A percentile compares a stretch with the other conserved stretches of the same genome.
These are phyloP conservation scores for Gallinago solitaria DNA, from an alignment of 2,797 vertebrate species.

Conservation along the genomic window DNA sequence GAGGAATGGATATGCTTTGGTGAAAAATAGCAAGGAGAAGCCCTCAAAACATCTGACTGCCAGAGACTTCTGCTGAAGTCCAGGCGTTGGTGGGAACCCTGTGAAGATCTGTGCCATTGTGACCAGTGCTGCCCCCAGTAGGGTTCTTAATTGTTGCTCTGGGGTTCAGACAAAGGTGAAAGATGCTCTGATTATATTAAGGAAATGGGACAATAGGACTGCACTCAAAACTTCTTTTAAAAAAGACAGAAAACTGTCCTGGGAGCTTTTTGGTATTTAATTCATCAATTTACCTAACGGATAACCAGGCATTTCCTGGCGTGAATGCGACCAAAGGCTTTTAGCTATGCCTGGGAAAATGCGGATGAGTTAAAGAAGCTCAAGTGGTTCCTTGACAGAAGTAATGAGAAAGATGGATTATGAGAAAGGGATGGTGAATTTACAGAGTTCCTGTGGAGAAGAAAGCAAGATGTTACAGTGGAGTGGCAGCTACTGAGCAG, in stretches of 20 bases:
- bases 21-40: background rate
- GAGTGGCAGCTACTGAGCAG: constrained; percentile 1
- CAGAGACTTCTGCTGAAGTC: background rate
- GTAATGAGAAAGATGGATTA: background rate
- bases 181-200: background rate
- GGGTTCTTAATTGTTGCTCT: background rate
- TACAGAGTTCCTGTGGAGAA: background rate
- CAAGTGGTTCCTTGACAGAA: background rate
- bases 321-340: background rate
- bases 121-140: background rate
- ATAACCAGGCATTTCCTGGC: constrained; percentile 44
- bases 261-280: background rate
- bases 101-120: background rate
- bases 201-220: background rate
- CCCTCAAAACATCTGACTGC: background rate
- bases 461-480: background rate
- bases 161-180: background rate
- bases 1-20: background rate
- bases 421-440: background rate
- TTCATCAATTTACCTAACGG: background rate
- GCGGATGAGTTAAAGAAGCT: background rate
- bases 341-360: constrained; percentile 31
- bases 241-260: background rate
- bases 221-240: background rate
- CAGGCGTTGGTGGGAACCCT: background rate